Base-by-base conservation (phyloP, 2,888 invertebrate species). In the Lepidonotus clava region DNA sequence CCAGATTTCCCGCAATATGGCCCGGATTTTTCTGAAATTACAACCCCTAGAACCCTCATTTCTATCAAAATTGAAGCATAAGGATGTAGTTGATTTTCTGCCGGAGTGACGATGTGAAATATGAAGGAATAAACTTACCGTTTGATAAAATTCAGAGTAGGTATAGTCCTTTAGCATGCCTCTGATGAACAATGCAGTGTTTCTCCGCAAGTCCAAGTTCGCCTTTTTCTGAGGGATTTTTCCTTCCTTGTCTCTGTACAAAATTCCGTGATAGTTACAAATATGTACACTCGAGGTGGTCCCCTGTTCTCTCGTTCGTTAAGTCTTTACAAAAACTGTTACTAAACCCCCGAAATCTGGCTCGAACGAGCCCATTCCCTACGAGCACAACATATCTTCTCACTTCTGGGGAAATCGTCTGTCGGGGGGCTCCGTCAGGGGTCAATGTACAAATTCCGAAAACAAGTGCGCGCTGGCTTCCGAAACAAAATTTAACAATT, bases 321-420 rank as follows among this genome's bases (percentile, higher is more conserved):
- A 86, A 86, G 51, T 86, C 77, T 87, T 56, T 87, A 77, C 85
- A 77, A 71, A n/a, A 85, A 66, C 67, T 84, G 67, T 36, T 41
- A n/a, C 71, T 67, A 83, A 86, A 87, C 87, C 87, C 87, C 87
- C 87, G 87, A 87, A 87, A 87, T 86, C 61, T 83, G 86, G 87
- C 87, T 85, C 87, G 51, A 67, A 77, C 28, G 87, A 87, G 87
- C 87, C 87, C 76, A 71, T 83, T 87, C 18, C 80, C 61, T 80
- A 85, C 71, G 76, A 87, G 51, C 71, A 80, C 87, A 87, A 86
- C 87, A 87, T 87, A 38, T 87, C 87, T 85, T 85, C 85, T 80
- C 71, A 36, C 24, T 66, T 83, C 51, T 80, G 38, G 86, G 86
- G 86, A 86, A n/a, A 86, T 86, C 86, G 86, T 86, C 86, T 80